phyloP scores from a whole-genome alignment of 92 coral and sea anemone genomes.

The Epizoanthus ramosus region DNA sequence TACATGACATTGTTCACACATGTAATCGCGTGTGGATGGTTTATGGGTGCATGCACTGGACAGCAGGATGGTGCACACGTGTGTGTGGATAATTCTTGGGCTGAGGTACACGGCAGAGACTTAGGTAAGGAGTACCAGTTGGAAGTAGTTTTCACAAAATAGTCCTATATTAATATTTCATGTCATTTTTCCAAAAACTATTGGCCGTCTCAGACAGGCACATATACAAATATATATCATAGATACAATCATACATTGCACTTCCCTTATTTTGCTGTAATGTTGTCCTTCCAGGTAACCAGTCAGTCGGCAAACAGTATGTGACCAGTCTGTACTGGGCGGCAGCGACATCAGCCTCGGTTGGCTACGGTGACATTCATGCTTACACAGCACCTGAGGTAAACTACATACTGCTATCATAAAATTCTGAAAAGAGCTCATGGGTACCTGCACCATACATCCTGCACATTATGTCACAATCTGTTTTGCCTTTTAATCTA shows the following conservation, averaged over 20 bases:
- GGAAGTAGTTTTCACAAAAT: not conserved
- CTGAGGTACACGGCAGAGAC: slow-evolving; percentile 34
- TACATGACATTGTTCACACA: slow-evolving; percentile 83
- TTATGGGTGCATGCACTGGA: slow-evolving; percentile 72
- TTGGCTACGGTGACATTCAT: slow-evolving; percentile 87
- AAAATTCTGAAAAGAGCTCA: no score
- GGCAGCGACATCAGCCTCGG: slow-evolving; percentile 89
- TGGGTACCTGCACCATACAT: no score
- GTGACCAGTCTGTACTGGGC: slow-evolving; percentile 83
- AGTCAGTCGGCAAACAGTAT: slow-evolving; percentile 55
- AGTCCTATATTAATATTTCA: no score
- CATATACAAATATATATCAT: no score
- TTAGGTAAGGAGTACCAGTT: slow-evolving; percentile 51
- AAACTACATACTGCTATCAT: not conserved
- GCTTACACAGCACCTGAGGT: slow-evolving; percentile 72
- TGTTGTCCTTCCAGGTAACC: slow-evolving; percentile 25
- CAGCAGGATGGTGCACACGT: slow-evolving; percentile 64
- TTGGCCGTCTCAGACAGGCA: no score
- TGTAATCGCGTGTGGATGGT: slow-evolving; percentile 81
- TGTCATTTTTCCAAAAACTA: no score
- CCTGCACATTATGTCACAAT: no score
- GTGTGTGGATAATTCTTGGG: slow-evolving; percentile 70
- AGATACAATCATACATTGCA: no score
- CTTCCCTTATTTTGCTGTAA: not conserved
- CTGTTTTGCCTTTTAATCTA: no score